These are phyloP conservation scores for Pelagia noctiluca DNA, from an alignment of 30 jellyfish, hydroid and myxozoan species.

Conservation along the genomic window DNA sequence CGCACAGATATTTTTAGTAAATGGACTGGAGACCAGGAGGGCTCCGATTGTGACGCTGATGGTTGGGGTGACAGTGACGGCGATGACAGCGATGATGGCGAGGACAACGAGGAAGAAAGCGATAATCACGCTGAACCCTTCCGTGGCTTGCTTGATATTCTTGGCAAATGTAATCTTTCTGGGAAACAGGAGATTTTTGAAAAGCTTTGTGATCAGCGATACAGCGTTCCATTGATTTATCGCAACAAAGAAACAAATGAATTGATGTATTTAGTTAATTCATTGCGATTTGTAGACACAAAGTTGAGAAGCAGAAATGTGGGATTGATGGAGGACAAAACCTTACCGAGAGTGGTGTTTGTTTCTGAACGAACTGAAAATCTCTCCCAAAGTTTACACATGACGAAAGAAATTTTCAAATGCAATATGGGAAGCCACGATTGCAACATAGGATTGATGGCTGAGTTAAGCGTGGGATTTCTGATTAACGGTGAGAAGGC, in stretches of 20 bases:
- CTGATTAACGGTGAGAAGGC: too few species aligned
- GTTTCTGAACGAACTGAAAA: not conserved
- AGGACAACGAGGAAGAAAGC: not conserved
- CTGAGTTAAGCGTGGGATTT: not conserved
- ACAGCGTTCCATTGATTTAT: too few species aligned
- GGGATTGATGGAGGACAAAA: constrained; percentile 2
- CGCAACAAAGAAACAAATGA: too few species aligned
- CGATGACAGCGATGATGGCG: too few species aligned
- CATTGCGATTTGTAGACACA: too few species aligned
- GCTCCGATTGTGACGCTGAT: not conserved
- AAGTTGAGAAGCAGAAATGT: too few species aligned
- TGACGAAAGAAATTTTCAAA: not conserved
- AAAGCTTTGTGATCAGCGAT: too few species aligned
- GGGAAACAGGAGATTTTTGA: too few species aligned
- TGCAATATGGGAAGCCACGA: too few species aligned
- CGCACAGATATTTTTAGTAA: not conserved
- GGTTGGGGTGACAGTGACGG: constrained; percentile 4
- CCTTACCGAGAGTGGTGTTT: not conserved
- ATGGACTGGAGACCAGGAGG: not conserved
- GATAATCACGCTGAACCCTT: not conserved
- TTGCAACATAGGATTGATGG: not conserved
- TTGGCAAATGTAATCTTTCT: too few species aligned
- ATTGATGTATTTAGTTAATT: too few species aligned
- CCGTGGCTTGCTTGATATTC: not conserved
- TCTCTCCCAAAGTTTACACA: not conserved